Percentiles rank a stretch among this genome's conserved stretches.
These are phyloP conservation scores for Sebastes taczanowskii DNA, from an alignment of 2,797 vertebrate species.

Conservation along the genomic window DNA sequence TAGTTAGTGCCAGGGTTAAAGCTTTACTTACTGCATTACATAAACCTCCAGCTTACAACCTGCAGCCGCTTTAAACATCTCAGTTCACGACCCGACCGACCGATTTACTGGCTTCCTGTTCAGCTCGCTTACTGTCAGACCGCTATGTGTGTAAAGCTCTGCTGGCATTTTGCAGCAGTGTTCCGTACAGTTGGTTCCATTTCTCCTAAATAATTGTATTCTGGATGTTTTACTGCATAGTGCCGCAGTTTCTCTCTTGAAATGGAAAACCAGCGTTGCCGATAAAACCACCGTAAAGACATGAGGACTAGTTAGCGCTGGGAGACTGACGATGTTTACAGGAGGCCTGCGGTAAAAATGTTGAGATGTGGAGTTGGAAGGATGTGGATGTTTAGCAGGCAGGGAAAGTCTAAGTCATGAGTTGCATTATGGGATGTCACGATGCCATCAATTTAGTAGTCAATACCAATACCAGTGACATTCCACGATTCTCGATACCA, in stretches of 20 bases:
- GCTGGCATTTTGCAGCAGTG: background rate
- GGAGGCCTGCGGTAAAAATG: background rate
- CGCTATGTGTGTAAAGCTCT: background rate
- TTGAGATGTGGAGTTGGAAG: background rate
- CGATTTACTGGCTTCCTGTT: constrained; percentile 38
- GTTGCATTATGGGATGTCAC: too few species aligned
- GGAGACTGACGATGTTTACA: too few species aligned
- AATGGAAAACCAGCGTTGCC: background rate
- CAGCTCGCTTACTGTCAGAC: background rate
- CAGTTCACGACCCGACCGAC: constrained; percentile 43
- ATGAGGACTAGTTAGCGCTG: background rate
- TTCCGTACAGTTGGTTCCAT: background rate
- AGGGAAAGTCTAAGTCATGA: background rate
- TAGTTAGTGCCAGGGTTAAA: constrained; percentile 44
- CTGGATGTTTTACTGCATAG: background rate
- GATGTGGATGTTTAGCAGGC: background rate
- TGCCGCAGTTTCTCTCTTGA: background rate
- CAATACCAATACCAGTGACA: too few species aligned
- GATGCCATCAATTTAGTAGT: too few species aligned
- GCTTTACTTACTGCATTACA: constrained; percentile 47
- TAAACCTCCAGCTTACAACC: constrained; percentile 62
- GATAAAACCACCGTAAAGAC: background rate
- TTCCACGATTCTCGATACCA: too few species aligned
- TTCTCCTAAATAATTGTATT: background rate
- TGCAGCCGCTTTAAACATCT: constrained; percentile 50